Evolutionary conservation across 2,797 vertebrate genomes (phyloP).

Genomic region (Hipposideros larvatus): DNA sequence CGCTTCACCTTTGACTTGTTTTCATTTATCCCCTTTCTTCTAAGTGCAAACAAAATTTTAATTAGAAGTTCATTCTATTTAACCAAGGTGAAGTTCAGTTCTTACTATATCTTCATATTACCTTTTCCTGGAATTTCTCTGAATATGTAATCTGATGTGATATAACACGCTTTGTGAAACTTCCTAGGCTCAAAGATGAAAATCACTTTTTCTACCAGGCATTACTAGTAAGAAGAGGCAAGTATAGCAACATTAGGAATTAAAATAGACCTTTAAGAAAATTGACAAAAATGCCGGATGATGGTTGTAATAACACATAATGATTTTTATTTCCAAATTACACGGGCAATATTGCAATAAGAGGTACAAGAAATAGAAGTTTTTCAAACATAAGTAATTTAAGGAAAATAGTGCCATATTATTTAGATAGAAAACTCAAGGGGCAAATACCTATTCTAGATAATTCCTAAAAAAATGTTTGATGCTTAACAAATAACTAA

Average conservation of each 20-base stretch:
- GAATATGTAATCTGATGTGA: neutral
- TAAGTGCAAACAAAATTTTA: neutral
- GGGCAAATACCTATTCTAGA: neutral
- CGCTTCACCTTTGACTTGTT: neutral
- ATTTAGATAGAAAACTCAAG: neutral
- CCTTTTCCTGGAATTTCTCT: constrained; percentile 42
- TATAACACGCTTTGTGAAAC: neutral
- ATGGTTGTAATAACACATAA: neutral
- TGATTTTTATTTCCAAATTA: constrained; percentile 30
- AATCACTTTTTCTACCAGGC: neutral
- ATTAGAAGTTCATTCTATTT: neutral
- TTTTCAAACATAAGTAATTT: neutral
- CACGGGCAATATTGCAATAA: neutral
- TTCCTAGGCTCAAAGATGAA: neutral
- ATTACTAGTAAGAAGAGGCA: neutral
- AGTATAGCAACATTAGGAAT: neutral
- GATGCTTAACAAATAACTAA: neutral
- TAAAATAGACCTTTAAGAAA: neutral
- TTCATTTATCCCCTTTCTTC: neutral
- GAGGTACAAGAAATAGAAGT: neutral
- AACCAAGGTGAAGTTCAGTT: neutral
- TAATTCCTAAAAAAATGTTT: neutral
- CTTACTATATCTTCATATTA: neutral
- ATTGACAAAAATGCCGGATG: neutral
- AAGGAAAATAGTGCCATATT: neutral